These are phyloP conservation scores for Trichoplusia ni DNA, from an alignment of 1,140 invertebrate genomes.

Conservation along the genomic window DNA sequence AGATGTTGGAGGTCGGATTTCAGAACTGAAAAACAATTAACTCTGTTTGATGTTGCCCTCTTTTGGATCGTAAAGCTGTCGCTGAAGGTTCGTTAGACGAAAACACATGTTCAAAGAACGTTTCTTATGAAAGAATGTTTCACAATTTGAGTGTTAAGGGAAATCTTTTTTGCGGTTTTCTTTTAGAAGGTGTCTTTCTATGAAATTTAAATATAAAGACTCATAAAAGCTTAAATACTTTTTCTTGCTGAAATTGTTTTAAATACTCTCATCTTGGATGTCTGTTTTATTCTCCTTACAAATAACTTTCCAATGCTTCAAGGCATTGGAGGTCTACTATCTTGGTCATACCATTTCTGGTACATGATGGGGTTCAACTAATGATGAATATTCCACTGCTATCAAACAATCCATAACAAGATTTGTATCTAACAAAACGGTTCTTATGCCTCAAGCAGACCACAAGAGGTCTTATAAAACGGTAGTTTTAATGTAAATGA, in stretches of 20 bases:
- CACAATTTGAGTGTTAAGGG: conserved; percentile 16
- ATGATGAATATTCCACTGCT: no score
- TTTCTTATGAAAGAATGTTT: conserved; percentile 28
- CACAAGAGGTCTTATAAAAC: conserved; percentile 40
- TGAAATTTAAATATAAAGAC: no score
- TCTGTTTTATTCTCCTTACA: no score
- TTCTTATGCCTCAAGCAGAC: conserved; percentile 13
- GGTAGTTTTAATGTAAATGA: conserved; percentile 41
- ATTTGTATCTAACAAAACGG: conserved; percentile 6
- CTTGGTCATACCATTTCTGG: no score
- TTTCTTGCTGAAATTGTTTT: no score
- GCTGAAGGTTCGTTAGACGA: conserved; percentile 50
- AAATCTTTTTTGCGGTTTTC: not conserved
- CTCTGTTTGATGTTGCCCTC: conserved; percentile 48
- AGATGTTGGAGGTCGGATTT: conserved; percentile 34
- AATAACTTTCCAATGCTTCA: no score
- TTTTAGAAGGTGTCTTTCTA: no score
- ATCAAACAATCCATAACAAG: not conserved
- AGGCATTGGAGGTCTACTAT: no score
- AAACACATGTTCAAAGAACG: conserved; percentile 56
- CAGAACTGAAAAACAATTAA: conserved; percentile 34
- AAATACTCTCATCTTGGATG: no score
- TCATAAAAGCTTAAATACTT: no score
- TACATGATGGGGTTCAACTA: no score
- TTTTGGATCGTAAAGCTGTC: conserved; percentile 44